Conservation (phyloP, 2,797 vertebrate species). For the Gallinago nigripennis region DNA sequence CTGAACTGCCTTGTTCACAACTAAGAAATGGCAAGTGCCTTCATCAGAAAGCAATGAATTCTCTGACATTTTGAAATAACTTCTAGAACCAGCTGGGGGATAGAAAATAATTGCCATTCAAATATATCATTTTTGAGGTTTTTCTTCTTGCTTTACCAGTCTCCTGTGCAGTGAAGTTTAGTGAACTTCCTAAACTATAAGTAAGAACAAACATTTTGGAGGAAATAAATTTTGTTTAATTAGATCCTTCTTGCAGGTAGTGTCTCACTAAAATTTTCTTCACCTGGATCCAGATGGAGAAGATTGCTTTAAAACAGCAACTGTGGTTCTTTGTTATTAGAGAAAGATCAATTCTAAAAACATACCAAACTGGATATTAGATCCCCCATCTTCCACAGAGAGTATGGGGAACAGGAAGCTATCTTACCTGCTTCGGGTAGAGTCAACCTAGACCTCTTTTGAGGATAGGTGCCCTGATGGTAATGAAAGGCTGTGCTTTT, state of each 20-base stretch:
- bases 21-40: slow-evolving; percentile 19
- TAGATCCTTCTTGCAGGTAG: neutral
- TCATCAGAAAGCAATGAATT: slow-evolving; percentile 14
- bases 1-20: neutral
- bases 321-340: neutral
- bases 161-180: neutral
- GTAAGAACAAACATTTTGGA: neutral
- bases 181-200: neutral
- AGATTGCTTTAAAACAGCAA: neutral
- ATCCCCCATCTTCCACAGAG: neutral
- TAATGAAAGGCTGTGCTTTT: neutral
- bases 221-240: neutral
- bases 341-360: neutral
- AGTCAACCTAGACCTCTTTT: neutral
- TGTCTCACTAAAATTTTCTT: neutral
- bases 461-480: no score
- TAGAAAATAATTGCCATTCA: slow-evolving; percentile 24
- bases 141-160: neutral
- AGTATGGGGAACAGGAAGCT: fast-evolving
- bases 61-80: slow-evolving; percentile 33
- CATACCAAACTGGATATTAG: neutral
- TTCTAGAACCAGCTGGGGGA: neutral
- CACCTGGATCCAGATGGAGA: neutral
- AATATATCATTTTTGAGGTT: neutral
- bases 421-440: neutral